Evolutionary conservation across 2,797 vertebrate genomes (phyloP), one percentile per base, ranked within the genome.

Genomic region (Chaenodraco wilsoni): DNA sequence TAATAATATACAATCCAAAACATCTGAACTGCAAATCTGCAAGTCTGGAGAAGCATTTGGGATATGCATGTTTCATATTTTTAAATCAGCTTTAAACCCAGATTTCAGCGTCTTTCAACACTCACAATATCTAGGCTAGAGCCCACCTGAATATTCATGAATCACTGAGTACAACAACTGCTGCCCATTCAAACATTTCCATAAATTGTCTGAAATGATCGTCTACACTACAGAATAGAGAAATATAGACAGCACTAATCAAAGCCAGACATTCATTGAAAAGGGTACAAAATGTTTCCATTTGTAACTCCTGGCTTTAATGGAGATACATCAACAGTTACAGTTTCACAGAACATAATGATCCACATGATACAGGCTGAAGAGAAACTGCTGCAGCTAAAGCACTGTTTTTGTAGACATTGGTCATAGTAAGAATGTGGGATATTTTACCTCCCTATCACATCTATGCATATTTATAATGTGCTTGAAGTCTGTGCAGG

Each of bases 71-170:
- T 50, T 71, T 81, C 57, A 45, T 76, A 55, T 82, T 84, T 78
- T 81, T 80, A 1, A 84, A 87, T 84, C 80, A 83, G 82, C 71
- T 78, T 84, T 79, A 72, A 74, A 10, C 71, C 58, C 69, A 85
- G 76, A 88, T 87, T 86, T 87, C 70, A 54, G 54, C 54, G 65
- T 85, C 68, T 82, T 86, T 86, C 75, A 74, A 52, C 79, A 59
- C 56, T 78, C 61, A 19, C 33, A 66, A 50, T 76, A 84, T 86
- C 84, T 78, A 74, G 77, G 76, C 70, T 74, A 58, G 56, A 86
- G 67, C 45, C 41, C 0, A 17, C 63, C 61, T 88, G 77, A 84
- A 89, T 88, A 88, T 91, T 84, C 70, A 90, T 77, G 63, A 86
- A 41, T 62, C 63, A 61, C 66, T 76, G 78, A 83, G 60, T 64